Base-by-base conservation (phyloP, 30 jellyfish, hydroid and myxozoan genomes). In the Aurelia coerulea region DNA sequence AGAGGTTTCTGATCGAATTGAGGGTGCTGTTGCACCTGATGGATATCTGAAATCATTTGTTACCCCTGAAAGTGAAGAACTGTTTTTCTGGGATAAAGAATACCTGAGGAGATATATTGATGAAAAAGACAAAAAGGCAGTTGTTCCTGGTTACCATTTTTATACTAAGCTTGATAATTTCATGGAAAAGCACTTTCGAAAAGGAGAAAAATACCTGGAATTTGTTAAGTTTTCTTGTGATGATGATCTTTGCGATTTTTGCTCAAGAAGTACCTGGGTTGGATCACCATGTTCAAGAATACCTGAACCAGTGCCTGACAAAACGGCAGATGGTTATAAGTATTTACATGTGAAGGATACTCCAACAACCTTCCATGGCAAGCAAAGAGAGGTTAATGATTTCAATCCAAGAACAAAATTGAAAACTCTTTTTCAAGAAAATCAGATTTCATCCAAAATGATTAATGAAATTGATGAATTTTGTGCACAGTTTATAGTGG, bases 301-400 rank as follows among this genome's bases (percentile, higher is more conserved):
- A 19, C 84, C 90, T 14, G 33, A 54, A 85, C 90, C 90, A 19
- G 17, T 19, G 65, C 90, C 90, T 31, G 90, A 80, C 49, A 62
- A 80, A 17, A 16, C 84, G 39, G 18, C 18, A 49, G 54, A 65
- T n/a, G 71, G 42, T 18, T 80, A 62, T 50, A 65, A 62, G 33
- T 80, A 80, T 85, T 41, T 16, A 42, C 81, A 37, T 80, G 81
- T 66, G 15, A 17, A 46, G 16, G 70, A 31, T n/a, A 62, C 90
- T 10, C 83, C 84, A 5, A 62, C 34, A 5, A 8, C 23, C 35
- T 14, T 80, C n/a, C n/a, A 63, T 66, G 90, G 83, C 17, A 63
- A 14, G 63, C 42, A 37, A 80, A 64, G 90, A 29, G 81, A 80
- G n/a, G 51, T 80, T 15, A 85, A 80, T 66, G 90, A 80, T 77